These are phyloP conservation scores for Oceanites oceanicus DNA, from an alignment of 2,113 vertebrate genomes.

Conservation along the genomic window DNA sequence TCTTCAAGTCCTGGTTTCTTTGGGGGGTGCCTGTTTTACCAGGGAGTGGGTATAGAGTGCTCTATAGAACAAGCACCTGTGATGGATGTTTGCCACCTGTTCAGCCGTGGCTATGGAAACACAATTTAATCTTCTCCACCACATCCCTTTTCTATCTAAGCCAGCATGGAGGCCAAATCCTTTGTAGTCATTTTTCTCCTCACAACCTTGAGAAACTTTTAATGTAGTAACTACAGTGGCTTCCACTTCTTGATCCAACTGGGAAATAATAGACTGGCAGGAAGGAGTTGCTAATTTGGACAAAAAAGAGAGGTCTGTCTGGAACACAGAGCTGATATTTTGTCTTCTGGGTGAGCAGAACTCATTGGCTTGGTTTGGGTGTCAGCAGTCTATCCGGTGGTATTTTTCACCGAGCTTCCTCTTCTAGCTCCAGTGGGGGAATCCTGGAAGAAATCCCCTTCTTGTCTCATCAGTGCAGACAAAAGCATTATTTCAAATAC, in stretches of 20 bases:
- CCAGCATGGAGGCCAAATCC: fast-evolving
- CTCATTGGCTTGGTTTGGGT: background rate
- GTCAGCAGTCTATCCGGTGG: background rate
- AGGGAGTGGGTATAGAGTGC: background rate
- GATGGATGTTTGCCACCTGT: constrained; percentile 43
- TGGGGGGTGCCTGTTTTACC: background rate
- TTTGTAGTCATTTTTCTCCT: background rate
- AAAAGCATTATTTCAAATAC: background rate
- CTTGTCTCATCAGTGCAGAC: background rate
- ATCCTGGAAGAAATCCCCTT: background rate
- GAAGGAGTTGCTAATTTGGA: background rate
- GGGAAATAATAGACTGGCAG: background rate
- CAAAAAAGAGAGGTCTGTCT: background rate
- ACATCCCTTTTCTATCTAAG: background rate
- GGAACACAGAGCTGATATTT: background rate
- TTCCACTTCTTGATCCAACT: background rate
- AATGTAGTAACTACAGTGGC: background rate
- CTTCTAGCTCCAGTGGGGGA: background rate
- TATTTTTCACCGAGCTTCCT: background rate
- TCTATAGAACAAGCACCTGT: constrained; percentile 1
- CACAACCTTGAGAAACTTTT: background rate
- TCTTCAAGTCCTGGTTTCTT: background rate
- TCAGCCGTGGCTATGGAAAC: background rate
- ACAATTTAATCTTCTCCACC: background rate
- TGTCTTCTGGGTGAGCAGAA: background rate